Base-by-base conservation (phyloP, 2,113 vertebrate species). In the Actinemys pallida region DNA sequence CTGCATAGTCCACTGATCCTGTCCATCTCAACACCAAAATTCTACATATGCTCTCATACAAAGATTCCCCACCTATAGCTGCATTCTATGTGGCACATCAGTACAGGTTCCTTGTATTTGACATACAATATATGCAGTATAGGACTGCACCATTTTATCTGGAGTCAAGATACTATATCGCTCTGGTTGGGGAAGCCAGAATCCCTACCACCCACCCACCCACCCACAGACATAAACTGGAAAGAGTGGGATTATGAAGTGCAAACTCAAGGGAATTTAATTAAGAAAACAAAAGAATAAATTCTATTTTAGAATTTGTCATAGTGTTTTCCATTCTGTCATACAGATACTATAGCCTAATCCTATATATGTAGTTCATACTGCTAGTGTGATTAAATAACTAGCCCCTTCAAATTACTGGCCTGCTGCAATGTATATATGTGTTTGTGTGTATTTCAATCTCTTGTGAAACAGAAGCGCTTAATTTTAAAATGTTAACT, bases 401-500 rank as follows among this genome's bases (percentile, higher is more conserved):
- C 17, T 20, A 19, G 65, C 19, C n/a, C n/a, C 35, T 72, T 72
- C 65, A 39, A 22, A 39, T 69, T 72, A 72, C 65, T 72, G 19
- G 35, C 4, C n/a, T 72, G 65, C 9, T 39, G 72, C 31, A 62
- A 88, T 53, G 9, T 52, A 57, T 84, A 81, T 72, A 52, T 19
- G 11, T 50, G 16, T 87, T 95, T 47, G 90, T 39, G 31, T 11
- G 6, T 3, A n/a, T 76, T 76, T 92, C 62, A 16, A 1, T 88
- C 59, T 62, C 50, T 88, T 83, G 84, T 53, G 88, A 95, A 94
- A 53, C 65, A 87, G 42, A 91, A 91, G 62, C 59, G 22, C 31
- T 90, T 96, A 85, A 87, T 92, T 92, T 93, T 95, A 90, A 97
- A 97, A 88, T 42, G 57, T 93, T 89, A 87, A 90, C 86, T 94